Evolutionary conservation across 2,113 vertebrate genomes (phyloP).

Genomic region (Chaetorhynchus papuensis): DNA sequence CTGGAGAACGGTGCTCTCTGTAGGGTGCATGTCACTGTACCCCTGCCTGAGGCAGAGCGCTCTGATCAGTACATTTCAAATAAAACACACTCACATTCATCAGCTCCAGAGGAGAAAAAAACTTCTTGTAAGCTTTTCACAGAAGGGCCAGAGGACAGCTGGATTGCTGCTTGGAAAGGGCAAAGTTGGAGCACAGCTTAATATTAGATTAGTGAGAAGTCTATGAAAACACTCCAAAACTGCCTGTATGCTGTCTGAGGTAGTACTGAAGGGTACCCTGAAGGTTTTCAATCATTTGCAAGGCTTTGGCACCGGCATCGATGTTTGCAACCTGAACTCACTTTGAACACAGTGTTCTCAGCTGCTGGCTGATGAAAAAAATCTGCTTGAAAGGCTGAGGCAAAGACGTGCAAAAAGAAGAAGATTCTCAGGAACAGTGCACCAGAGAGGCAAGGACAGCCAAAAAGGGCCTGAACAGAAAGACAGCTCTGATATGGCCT

Average conservation of each 20-base stretch:
- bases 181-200: constrained; percentile 1
- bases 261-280: neutral
- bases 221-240: constrained; percentile 2
- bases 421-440: neutral
- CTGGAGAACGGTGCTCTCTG: neutral
- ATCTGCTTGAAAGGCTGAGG: neutral
- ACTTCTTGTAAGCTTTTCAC: neutral
- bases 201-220: neutral
- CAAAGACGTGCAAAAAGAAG: neutral
- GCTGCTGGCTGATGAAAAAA: neutral
- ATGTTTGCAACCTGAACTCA: neutral
- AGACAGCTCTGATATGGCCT: neutral
- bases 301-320: neutral
- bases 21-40: neutral
- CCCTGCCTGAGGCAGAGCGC: neutral
- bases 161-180: constrained; percentile 1
- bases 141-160: neutral
- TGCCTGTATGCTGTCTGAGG: neutral
- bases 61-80: neutral
- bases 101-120: neutral
- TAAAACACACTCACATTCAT: neutral
- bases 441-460: neutral
- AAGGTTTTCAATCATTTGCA: neutral
- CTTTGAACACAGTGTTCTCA: constrained; percentile 8
- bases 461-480: neutral